Evolutionary conservation across 2,888 invertebrate genomes (phyloP).

Genomic region (Tenodera sinensis): DNA sequence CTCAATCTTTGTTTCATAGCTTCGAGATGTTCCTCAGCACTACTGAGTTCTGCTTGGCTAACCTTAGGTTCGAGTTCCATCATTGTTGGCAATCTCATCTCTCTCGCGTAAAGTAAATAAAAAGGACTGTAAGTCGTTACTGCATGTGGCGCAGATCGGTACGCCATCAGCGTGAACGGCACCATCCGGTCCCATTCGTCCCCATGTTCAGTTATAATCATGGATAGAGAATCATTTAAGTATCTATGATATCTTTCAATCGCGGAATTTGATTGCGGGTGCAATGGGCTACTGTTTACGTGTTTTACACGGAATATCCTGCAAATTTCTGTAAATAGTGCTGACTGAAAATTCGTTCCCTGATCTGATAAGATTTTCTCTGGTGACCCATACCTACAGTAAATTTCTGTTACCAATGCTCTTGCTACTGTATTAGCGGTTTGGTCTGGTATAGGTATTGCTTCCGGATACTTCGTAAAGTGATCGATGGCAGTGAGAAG

Average conservation of each 20-base stretch:
- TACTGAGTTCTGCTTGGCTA: neutral
- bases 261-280: no score
- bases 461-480: no score
- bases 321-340: no score
- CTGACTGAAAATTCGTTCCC: no score
- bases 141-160: neutral
- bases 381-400: no score
- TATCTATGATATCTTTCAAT: neutral
- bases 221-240: neutral
- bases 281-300: no score
- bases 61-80: neutral
- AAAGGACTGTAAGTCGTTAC: neutral
- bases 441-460: conserved; percentile 33
- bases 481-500: no score
- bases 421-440: conserved; percentile 27
- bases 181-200: neutral
- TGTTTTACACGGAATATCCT: no score
- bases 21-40: no score
- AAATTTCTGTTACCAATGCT: conserved; percentile 24
- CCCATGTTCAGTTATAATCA: neutral
- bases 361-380: no score
- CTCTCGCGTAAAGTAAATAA: neutral
- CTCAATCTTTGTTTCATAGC: no score
- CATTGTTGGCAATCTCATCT: neutral
- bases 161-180: neutral